Conservation (phyloP, 2,113 vertebrate species). For the Halichoerus grypus region DNA sequence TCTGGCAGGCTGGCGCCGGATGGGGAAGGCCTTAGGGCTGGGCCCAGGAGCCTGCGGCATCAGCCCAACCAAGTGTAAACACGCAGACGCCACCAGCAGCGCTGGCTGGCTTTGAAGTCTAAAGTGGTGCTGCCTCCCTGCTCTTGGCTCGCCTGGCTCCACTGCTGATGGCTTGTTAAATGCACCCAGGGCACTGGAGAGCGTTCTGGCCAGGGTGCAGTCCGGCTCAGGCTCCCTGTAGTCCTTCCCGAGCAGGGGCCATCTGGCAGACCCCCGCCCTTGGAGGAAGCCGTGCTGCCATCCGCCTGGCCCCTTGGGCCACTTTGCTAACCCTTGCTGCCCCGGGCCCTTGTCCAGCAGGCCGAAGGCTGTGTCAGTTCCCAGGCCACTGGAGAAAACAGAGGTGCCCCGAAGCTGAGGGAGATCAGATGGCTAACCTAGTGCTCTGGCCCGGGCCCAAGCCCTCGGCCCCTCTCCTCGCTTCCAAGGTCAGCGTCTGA, state of each 20-base stretch:
- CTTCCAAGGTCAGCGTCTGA: neutral
- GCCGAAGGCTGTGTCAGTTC: accelerated
- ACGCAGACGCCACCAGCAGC: conserved; percentile 89
- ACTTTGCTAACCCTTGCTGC: neutral
- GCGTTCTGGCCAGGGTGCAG: neutral
- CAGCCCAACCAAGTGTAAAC: conserved; percentile 83
- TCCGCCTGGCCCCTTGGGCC: neutral
- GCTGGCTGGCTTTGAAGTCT: conserved; percentile 90
- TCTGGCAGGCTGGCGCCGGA: conserved; percentile 68
- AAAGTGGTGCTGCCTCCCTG: conserved; percentile 78
- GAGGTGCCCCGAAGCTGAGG: neutral
- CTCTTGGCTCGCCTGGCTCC: conserved; percentile 90
- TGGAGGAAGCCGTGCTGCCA: neutral
- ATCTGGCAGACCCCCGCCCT: neutral
- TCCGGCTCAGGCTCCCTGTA: accelerated
- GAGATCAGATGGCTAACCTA: neutral
- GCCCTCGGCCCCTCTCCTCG: neutral
- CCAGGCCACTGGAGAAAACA: neutral
- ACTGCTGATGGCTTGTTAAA: conserved; percentile 88
- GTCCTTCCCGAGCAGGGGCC: neutral
- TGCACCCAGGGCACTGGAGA: conserved; percentile 79
- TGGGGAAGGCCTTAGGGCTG: conserved; percentile 54
- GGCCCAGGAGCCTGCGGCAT: conserved; percentile 67
- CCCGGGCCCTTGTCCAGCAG: neutral
- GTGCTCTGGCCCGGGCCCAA: neutral